Evolutionary conservation across 2,797 vertebrate genomes (phyloP), one percentile per base, ranked within the genome.

Genomic region (Lates japonicus): DNA sequence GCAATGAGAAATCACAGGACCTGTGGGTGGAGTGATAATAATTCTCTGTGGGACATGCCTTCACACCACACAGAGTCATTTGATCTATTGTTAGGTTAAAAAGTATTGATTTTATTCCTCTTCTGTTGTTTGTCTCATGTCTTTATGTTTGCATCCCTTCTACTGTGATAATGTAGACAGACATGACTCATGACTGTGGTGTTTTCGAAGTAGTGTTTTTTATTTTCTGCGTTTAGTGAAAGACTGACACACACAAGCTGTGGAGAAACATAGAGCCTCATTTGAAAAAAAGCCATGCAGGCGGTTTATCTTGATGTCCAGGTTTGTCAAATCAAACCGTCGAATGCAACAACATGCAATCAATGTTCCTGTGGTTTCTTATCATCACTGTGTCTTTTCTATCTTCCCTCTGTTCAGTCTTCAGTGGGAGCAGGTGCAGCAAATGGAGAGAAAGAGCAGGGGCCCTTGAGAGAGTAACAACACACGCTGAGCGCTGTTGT

Each of bases 211-310:
- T 22, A 52, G 10, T 3, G 10, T 14, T 35, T 4, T 79, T 37
- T 66, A 11, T 73, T 42, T 80, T 80, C 0, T 65, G 17, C 75
- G 35, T 54, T 57, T 87, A 99, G 98, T 96, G 63, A 97, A 94
- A 82, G 85, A 96, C 94, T 0, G 98, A 99, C 90, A 96, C 97
- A 10, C 98, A 98, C 88, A 98, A 97, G 82, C 95, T 99, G 57
- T 99, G 97, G 97, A 97, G 95, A 73, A 98, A 98, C 82, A 97
- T 99, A n/a, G 98, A 99, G 90, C 97, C 98, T 76, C 98, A 99
- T 90, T 81, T 99, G 94, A 99, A 99, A 88, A 88, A 98, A 96
- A 87, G 98, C 98, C 83, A 98, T 99, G 97, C 97, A 98, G 92
- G 99, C 97, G 0, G 97, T 99, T 90, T 99, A 99, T 92, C 96